Evolutionary conservation across 2,888 invertebrate genomes (phyloP), one percentile per base, ranked within the genome.

Genomic region (Chrysolina haemoptera): DNA sequence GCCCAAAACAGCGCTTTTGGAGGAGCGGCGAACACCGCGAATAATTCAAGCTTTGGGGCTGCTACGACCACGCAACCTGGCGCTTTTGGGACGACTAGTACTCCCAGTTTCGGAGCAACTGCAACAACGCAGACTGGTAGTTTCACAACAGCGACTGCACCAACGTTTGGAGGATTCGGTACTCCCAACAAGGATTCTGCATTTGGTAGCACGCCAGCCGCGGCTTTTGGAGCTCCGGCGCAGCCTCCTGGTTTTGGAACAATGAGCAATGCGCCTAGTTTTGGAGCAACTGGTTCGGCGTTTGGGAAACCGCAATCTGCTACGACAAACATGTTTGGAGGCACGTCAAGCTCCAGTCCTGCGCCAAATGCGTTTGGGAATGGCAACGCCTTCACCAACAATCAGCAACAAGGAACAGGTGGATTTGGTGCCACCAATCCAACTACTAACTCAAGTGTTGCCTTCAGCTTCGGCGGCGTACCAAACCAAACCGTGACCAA

Each of bases 41-140:
- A 50, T 22, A 68, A 71, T 27, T 65, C 46, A 27, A 63, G 48
- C 14, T 68, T 81, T 71, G 68, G 65, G 10, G 71, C 68, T 10
- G 67, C 68, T 12, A 62, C 75, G 10, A 66, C 35, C n/a, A 59
- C 59, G n/a, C 59, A 59, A 35, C 3, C 12, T 27, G 14, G 27
- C 8, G 27, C 18, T 10, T 53, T 53, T 16, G 46, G 46, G 20
- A 12, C 43, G 9, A 22, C 27, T 9, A 64, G 43, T 5, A 18
- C 76, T 62, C 40, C 74, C n/a, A 69, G 70, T 72, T 75, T 78
- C 71, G 76, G 78, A 40, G 71, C 73, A 22, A 64, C 69, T 83
- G 86, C 70, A 85, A 86, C 78, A 82, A 81, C 75, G 40, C 59
- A 68, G n/a, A 16, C 63, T 20, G 43, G 59, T 20, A 40, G 18